Evolutionary conservation across 1,140 invertebrate species (phyloP).

Genomic region (Teleopsis dalmanni): DNA sequence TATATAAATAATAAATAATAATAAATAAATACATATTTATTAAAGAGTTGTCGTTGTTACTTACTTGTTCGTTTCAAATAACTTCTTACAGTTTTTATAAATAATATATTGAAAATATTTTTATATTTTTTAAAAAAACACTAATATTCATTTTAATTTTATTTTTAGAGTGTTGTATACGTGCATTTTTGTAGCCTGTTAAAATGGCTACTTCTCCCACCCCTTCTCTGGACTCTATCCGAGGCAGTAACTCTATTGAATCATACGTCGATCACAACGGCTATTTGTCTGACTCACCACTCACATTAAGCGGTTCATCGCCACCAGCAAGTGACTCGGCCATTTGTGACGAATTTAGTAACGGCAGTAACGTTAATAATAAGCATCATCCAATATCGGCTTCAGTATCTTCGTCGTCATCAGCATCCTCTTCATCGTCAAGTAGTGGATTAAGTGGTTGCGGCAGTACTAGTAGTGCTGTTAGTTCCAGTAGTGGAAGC

Average conservation of each 20-base stretch:
- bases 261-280: slow-evolving; percentile 60
- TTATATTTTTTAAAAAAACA: too few species aligned
- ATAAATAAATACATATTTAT: background rate
- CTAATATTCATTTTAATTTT: background rate
- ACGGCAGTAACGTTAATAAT: slow-evolving; percentile 25
- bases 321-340: slow-evolving; percentile 72
- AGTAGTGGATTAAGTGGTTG: slow-evolving; percentile 37
- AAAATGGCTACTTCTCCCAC: slow-evolving; percentile 59
- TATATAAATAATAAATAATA: background rate
- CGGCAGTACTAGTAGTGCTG: slow-evolving; percentile 19
- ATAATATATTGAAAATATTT: background rate
- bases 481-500: slow-evolving; percentile 25
- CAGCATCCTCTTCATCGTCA: slow-evolving; percentile 31
- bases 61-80: background rate
- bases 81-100: slow-evolving; percentile 4
- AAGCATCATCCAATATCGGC: slow-evolving; percentile 40
- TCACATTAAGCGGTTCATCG: slow-evolving; percentile 73
- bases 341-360: slow-evolving; percentile 59
- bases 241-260: slow-evolving; percentile 80
- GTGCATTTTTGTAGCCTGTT: slow-evolving; percentile 5
- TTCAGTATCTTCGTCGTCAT: slow-evolving; percentile 33
- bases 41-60: background rate
- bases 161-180: background rate
- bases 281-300: slow-evolving; percentile 59
- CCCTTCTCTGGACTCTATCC: slow-evolving; percentile 81